Conservation (phyloP, 2,797 vertebrate species). For the Melanotaenia boesemani region DNA sequence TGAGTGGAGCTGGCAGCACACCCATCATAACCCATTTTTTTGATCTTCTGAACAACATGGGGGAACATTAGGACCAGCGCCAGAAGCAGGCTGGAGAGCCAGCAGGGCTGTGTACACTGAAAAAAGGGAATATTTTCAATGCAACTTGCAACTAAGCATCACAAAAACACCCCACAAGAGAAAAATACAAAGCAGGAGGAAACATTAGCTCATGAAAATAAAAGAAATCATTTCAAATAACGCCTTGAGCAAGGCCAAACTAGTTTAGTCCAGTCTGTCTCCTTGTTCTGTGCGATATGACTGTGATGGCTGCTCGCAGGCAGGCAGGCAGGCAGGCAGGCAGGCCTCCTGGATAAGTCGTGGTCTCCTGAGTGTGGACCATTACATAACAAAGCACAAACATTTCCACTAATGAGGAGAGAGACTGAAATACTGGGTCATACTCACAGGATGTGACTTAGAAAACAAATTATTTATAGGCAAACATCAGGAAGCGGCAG, state of each 20-base stretch:
- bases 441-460: constrained; percentile 36
- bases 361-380: constrained; percentile 39
- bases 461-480: constrained; percentile 42
- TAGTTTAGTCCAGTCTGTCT: constrained; percentile 35
- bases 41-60: constrained; percentile 44
- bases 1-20: constrained; percentile 44
- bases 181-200: neutral
- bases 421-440: constrained; percentile 59
- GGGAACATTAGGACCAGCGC: constrained; percentile 24
- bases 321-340: constrained; percentile 10
- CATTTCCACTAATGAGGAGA: constrained; percentile 51
- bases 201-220: constrained; percentile 3
- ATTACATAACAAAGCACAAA: constrained; percentile 69
- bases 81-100: constrained; percentile 12
- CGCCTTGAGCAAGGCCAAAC: constrained; percentile 13
- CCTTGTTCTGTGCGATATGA: constrained; percentile 30
- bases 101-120: neutral
- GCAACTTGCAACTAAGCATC: neutral
- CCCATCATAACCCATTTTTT: constrained; percentile 57
- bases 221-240: neutral
- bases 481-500: neutral
- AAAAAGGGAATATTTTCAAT: neutral
- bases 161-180: neutral
- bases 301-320: constrained; percentile 25
- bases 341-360: constrained; percentile 47